Evolutionary conservation across 1,140 invertebrate species (phyloP), one percentile per base, ranked within the genome.

Genomic region (Drosophila ironensis): DNA sequence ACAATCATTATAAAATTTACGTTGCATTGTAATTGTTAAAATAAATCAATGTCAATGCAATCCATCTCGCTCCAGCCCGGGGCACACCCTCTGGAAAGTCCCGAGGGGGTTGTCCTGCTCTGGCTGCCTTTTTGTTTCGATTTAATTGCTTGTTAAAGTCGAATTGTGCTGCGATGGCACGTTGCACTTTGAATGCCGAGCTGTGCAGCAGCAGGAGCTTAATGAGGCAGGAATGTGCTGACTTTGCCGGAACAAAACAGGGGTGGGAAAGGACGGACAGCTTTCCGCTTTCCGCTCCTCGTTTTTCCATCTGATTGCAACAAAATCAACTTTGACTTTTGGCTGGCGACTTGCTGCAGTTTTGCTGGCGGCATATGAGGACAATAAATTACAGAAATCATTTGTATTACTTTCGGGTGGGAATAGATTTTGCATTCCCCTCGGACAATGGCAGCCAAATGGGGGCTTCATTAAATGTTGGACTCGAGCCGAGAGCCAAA

Each of bases 1-100:
- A 67, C 86, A 86, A 88, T 88, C 88, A 88, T 88, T 88, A 88
- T 75, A 78, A 76, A 88, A 76, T 84, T 66, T 86, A 75, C 75
- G 78, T 86, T 80, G 52, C 46, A 72, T 67, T 84, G 84, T 84
- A 80, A 86, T 67, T 76, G 75, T 45, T 72, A 47, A 51, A 68
- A 88, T 88, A 88, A 88, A 88, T 88, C 84, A 88, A 76, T 88
- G 86, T 80, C 84, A 88, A 37, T 22, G 52, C 51, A 24, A 44
- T 44, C 12, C 47, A 42, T 45, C 40, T 37, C 28, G 6, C 14
- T 54, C 1, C 50, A 59, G 56, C 51, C 54, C 54, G 0, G 8
- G 12, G 22, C 8, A 45, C n/a, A 6, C 22, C 22, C 59, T 16
- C n/a, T 24, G 27, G 45, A 33, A 14, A n/a, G 11, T 16, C 5